A percentile compares a stretch with the other conserved stretches of the same genome.
phyloP scores from a whole-genome alignment of 2,888 invertebrate species.

The Odontomyia ornata region DNA sequence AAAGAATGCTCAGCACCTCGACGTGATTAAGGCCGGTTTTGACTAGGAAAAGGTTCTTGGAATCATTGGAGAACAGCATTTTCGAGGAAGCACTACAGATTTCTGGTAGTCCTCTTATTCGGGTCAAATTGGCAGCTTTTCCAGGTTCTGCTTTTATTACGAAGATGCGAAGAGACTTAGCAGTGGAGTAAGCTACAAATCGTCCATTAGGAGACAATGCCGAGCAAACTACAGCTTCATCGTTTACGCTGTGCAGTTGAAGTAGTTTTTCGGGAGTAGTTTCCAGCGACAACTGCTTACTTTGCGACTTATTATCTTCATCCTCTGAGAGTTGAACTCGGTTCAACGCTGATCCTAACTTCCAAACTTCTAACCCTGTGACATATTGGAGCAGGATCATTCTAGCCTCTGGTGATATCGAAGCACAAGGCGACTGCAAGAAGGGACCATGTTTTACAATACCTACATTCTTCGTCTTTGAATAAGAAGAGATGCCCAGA shows the following conservation, averaged over 20 bases:
- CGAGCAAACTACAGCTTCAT: slow-evolving; percentile 75
- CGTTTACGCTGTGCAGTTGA: slow-evolving; percentile 71
- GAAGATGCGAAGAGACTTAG: slow-evolving; percentile 71
- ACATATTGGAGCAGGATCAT: slow-evolving; percentile 70
- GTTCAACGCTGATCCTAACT: slow-evolving; percentile 64
- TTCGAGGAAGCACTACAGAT: slow-evolving; percentile 61
- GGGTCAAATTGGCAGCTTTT: slow-evolving; percentile 55
- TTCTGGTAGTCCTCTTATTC: slow-evolving; percentile 60
- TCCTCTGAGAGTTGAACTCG: slow-evolving; percentile 49
- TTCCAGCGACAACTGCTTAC: slow-evolving; percentile 51
- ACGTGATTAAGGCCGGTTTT: slow-evolving; percentile 61
- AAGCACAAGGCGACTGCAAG: slow-evolving; percentile 69
- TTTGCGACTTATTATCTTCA: slow-evolving; percentile 51
- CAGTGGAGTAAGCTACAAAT: slow-evolving; percentile 80
- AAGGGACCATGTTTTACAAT: slow-evolving; percentile 77
- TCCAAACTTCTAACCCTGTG: slow-evolving; percentile 73
- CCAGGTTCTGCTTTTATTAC: slow-evolving; percentile 53
- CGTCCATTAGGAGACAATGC: slow-evolving; percentile 76
- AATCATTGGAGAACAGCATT: slow-evolving; percentile 63
- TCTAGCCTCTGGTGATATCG: slow-evolving; percentile 67
- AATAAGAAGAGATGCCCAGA: slow-evolving; percentile 75
- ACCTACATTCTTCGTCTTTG: slow-evolving; percentile 66
- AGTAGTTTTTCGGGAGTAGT: slow-evolving; percentile 74
- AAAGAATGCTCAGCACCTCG: slow-evolving; percentile 62
- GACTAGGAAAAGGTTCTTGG: slow-evolving; percentile 63